phyloP scores from a whole-genome alignment of 23 tunicate species.

The Ciona savignyi region DNA sequence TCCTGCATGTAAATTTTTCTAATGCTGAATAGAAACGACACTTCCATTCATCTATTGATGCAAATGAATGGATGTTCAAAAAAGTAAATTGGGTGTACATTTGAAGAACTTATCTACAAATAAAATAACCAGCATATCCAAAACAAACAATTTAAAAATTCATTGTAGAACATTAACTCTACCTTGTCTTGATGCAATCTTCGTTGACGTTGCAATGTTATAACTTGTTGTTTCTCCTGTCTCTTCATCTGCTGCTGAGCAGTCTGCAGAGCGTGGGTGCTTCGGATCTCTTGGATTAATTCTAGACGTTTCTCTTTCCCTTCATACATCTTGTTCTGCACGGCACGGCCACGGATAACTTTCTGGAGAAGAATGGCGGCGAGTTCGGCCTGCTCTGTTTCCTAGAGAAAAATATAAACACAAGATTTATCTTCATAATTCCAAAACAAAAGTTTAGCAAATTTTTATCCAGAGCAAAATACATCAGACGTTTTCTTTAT shows the following conservation, averaged over 20 bases:
- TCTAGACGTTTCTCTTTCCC: conserved; percentile 83
- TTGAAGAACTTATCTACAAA: no score
- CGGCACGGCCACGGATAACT: conserved; percentile 77
- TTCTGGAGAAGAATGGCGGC: conserved; percentile 88
- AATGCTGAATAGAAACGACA: no score
- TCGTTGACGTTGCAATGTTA: conserved; percentile 73
- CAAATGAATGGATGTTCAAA: no score
- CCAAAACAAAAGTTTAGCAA: no score
- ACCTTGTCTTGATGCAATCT: conserved; percentile 79
- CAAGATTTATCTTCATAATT: no score
- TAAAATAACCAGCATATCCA: neutral
- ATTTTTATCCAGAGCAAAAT: no score
- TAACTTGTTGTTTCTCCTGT: conserved; percentile 74
- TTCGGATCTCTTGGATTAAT: conserved; percentile 79
- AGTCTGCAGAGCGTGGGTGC: conserved; percentile 88
- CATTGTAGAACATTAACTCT: neutral
- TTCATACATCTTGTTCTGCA: conserved; percentile 89
- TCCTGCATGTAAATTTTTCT: no score
- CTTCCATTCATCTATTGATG: no score
- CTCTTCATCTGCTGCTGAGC: conserved; percentile 72
- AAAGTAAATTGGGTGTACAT: no score
- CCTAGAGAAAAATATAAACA: conserved; percentile 37
- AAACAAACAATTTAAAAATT: neutral
- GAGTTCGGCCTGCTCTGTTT: conserved; percentile 52
- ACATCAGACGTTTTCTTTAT: no score